Evolutionary conservation across 1,140 invertebrate species (phyloP).

Genomic region (Drosophila bipectinata): DNA sequence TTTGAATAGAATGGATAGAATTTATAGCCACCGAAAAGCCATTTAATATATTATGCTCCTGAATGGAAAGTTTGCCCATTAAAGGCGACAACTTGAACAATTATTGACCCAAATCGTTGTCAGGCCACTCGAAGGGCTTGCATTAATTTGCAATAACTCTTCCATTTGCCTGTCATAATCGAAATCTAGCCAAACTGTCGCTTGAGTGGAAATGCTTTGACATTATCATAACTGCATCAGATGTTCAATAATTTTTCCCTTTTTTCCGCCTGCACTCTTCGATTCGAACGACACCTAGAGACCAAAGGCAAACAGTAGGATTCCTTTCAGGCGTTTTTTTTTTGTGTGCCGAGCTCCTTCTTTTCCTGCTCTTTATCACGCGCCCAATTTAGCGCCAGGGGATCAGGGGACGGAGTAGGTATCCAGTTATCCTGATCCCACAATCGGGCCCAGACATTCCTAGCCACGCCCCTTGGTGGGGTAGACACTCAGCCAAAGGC

Average conservation of each 20-base stretch:
- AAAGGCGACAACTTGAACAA: constrained; percentile 15
- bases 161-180: constrained; percentile 57
- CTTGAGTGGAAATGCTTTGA: constrained; percentile 57
- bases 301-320: constrained; percentile 47
- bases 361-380: constrained; percentile 67
- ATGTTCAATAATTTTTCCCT: constrained; percentile 44
- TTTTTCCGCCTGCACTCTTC: constrained; percentile 36
- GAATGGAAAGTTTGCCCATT: constrained; percentile 3
- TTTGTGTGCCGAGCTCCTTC: constrained; percentile 26
- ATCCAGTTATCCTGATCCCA: constrained; percentile 28
- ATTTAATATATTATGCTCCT: background rate
- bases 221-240: constrained; percentile 73
- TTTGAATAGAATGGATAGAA: background rate
- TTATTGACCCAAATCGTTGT: constrained; percentile 30
- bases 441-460: constrained; percentile 40
- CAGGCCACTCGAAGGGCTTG: constrained; percentile 28
- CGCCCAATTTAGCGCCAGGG: constrained; percentile 57
- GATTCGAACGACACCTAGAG: constrained; percentile 44
- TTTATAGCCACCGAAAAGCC: background rate
- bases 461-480: constrained; percentile 5
- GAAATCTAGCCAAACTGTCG: constrained; percentile 53
- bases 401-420: constrained; percentile 1
- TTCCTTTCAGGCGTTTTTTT: constrained; percentile 26
- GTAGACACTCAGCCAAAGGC: constrained; percentile 58
- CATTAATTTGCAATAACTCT: constrained; percentile 59